Conservation (phyloP, 2,888 invertebrate genomes). For the Cotesia congregata region DNA sequence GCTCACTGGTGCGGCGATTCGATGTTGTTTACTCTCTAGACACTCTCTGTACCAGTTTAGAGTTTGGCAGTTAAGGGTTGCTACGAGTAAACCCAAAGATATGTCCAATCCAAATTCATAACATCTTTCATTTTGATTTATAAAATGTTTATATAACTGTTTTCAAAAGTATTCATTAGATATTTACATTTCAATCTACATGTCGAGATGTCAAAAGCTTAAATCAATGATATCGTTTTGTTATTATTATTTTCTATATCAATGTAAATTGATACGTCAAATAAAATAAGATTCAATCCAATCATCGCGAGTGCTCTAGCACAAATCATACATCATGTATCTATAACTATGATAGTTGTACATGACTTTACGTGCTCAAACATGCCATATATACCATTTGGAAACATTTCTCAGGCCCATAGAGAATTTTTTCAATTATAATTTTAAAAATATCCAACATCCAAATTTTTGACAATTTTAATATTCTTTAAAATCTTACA, state of each 20-base stretch:
- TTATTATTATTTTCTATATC: not conserved
- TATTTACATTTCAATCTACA: not conserved
- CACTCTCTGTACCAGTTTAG: slow-evolving; percentile 14
- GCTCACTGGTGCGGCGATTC: slow-evolving; percentile 25
- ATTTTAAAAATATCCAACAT: no score
- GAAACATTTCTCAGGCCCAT: no score
- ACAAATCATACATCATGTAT: not conserved
- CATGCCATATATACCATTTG: no score
- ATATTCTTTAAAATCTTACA: no score
- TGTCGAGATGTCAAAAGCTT: not conserved
- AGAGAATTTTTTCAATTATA: no score
- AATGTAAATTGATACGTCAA: not conserved
- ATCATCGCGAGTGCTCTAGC: not conserved
- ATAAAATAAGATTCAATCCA: not conserved
- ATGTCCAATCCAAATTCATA: not conserved
- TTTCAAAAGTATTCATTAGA: not conserved
- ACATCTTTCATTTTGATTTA: not conserved
- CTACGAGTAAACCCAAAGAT: not conserved
- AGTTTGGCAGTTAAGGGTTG: slow-evolving; percentile 6
- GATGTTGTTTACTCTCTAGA: slow-evolving; percentile 48
- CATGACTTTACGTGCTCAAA: no score
- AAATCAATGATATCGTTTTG: not conserved
- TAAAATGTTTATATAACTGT: no score
- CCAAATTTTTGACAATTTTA: no score
- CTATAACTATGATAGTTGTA: not conserved